Conservation (phyloP, 2,888 invertebrate genomes). For the Pecten maximus region DNA sequence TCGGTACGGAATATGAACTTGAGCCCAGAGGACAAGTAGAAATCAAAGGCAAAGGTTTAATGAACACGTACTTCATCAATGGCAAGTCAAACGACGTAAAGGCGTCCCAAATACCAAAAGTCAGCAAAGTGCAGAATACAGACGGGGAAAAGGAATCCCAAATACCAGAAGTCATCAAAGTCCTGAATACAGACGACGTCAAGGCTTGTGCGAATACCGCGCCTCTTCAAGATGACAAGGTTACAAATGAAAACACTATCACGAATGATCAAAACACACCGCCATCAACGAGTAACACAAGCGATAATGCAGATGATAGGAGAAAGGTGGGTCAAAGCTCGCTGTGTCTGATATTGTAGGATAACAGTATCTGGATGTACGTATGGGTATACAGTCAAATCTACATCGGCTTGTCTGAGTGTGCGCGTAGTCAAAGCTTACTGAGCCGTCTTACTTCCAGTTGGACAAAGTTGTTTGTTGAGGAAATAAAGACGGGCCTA, state of each 20-base stretch:
- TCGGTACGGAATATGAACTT: constrained; percentile 53
- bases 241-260: background rate
- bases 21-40: constrained; percentile 67
- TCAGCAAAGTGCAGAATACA: background rate
- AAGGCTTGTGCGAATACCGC: background rate
- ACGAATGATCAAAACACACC: background rate
- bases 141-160: too few species aligned
- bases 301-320: background rate
- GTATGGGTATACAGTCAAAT: background rate
- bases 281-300: background rate
- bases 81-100: constrained; percentile 49
- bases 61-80: constrained; percentile 72
- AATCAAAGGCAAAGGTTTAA: constrained; percentile 74
- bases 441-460: too few species aligned
- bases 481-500: too few species aligned
- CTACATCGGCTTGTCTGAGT: too few species aligned
- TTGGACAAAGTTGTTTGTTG: too few species aligned
- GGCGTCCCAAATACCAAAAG: background rate
- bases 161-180: too few species aligned
- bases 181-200: background rate
- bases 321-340: background rate
- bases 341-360: background rate
- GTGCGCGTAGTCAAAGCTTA: too few species aligned
- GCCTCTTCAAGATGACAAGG: background rate
- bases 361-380: too few species aligned